Percentiles rank a stretch among this genome's conserved stretches.
Conservation (phyloP, 2,888 invertebrate species). For the Tachina grossa region DNA sequence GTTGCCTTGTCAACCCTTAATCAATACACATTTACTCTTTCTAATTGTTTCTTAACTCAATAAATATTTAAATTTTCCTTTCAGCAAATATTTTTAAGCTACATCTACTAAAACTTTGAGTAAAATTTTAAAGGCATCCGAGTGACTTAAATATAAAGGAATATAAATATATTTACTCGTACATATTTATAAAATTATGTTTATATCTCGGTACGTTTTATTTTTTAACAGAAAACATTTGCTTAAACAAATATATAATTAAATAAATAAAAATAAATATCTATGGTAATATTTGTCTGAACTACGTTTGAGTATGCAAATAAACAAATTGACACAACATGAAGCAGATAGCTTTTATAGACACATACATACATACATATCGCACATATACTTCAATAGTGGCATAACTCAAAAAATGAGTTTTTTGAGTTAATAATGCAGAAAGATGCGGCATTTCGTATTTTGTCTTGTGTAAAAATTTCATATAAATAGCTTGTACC, state of each 20-base stretch:
- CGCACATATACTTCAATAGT: no score
- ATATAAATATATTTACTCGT: neutral
- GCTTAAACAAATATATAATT: conserved; percentile 57
- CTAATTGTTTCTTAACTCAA: conserved; percentile 11
- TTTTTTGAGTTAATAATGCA: no score
- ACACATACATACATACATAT: no score
- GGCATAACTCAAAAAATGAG: no score
- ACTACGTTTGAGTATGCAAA: conserved; percentile 19
- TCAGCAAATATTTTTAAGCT: conserved; percentile 1
- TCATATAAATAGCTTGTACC: no score
- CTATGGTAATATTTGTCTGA: conserved; percentile 52
- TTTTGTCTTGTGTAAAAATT: no score
- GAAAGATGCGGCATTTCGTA: no score
- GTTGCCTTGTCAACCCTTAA: neutral
- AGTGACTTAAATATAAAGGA: neutral
- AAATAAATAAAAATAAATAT: conserved; percentile 54
- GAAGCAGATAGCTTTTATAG: conserved; percentile 15
- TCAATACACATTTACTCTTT: neutral
- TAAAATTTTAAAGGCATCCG: conserved; percentile 17
- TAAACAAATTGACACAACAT: conserved; percentile 46
- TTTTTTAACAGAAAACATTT: conserved; percentile 48
- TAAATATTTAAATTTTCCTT: conserved; percentile 28
- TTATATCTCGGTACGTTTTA: neutral
- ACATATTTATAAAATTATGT: neutral
- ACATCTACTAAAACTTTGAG: neutral